Evolutionary conservation across 2,797 vertebrate genomes (phyloP).

Genomic region (Neomorphus geoffroyi): DNA sequence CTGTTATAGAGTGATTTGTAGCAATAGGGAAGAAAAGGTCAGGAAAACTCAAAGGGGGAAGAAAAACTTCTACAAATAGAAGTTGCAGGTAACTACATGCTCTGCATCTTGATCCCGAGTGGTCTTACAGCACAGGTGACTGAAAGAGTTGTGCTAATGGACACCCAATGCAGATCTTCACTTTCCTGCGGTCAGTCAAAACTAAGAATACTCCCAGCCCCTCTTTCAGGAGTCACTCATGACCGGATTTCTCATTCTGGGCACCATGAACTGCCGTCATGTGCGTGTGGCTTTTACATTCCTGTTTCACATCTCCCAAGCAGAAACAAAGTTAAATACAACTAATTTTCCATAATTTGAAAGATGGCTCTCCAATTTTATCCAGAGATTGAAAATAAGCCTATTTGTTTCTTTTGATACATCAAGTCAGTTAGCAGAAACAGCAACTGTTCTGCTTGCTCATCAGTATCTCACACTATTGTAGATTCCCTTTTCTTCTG

Average conservation of each 20-base stretch:
- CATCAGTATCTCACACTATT: neutral
- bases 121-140: neutral
- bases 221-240: neutral
- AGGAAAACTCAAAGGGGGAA: neutral
- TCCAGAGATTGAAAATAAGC: neutral
- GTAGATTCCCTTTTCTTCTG: neutral
- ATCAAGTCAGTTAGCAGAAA: neutral
- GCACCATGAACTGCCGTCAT: neutral
- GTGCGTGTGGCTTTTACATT: neutral
- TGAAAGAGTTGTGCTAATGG: neutral
- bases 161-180: neutral
- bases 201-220: neutral
- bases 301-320: neutral
- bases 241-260: neutral
- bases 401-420: neutral
- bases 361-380: neutral
- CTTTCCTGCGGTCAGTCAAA: neutral
- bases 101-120: neutral
- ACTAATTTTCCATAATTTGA: neutral
- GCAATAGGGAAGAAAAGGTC: neutral
- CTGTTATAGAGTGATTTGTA: neutral
- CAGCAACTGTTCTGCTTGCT: neutral
- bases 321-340: neutral
- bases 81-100: neutral
- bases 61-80: neutral